These are phyloP conservation scores for Drosophila baimaii DNA, from an alignment of 1,140 invertebrate species.

Conservation along the genomic window DNA sequence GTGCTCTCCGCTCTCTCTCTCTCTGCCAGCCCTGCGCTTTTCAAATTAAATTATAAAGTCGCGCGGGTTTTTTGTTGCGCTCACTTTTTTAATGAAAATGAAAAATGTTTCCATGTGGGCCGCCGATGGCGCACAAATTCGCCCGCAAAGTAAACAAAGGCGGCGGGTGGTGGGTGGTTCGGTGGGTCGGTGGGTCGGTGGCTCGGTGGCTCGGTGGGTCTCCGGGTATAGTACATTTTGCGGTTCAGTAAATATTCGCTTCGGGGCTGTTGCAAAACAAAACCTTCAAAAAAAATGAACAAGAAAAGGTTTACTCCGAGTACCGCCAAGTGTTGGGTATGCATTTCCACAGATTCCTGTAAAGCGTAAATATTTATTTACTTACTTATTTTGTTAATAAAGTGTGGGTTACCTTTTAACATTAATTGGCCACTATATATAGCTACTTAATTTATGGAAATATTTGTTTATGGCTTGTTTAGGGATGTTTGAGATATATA, in stretches of 20 bases:
- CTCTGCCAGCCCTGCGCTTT: constrained; percentile 61
- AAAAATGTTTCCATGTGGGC: constrained; percentile 69
- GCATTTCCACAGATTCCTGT: neutral
- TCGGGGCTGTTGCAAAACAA: constrained; percentile 28
- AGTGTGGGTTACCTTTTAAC: neutral
- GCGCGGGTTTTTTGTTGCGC: constrained; percentile 46
- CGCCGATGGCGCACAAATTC: constrained; percentile 68
- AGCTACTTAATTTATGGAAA: too few species aligned
- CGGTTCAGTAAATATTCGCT: constrained; percentile 59
- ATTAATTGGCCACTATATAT: neutral
- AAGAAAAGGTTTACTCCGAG: neutral
- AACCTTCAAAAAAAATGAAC: neutral
- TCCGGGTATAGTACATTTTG: constrained; percentile 54
- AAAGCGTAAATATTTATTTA: neutral
- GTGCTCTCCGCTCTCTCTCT: constrained; percentile 4
- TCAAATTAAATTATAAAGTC: constrained; percentile 81
- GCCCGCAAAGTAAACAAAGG: constrained; percentile 63
- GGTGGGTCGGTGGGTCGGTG: too few species aligned
- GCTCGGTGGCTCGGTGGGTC: too few species aligned
- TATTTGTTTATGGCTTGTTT: neutral
- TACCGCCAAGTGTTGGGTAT: neutral
- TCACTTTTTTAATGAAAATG: constrained; percentile 74
- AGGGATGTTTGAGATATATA: too few species aligned
- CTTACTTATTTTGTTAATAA: neutral
- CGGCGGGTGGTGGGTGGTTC: constrained; percentile 15